Base-by-base conservation (phyloP, 2,797 vertebrate genomes). In the Mormyrus hasselquistii region DNA sequence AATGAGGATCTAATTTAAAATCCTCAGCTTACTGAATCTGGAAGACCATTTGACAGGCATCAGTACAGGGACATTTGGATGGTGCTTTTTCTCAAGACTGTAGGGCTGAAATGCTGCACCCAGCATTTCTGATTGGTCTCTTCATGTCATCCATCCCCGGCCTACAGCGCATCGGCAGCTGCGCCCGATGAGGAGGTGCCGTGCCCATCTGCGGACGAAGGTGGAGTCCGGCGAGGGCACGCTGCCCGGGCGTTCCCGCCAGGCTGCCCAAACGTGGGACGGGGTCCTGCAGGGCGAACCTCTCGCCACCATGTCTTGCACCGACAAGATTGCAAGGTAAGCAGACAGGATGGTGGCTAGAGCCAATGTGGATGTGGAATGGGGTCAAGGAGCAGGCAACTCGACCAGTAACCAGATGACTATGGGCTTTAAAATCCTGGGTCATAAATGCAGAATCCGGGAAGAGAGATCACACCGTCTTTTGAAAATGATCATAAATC, bases 311-410 rank as follows among this genome's bases (percentile, higher is more conserved):
- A 97, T 98, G 97, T 98, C 98, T 91, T 99, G 98, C 92, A 98
- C 97, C 0, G 98, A 99, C 95, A 99, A 99, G 94, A 96, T 99
- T 0, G 96, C 97, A 92, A 98, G 97, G 98, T 98, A 93, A 92
- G 93, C 89, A 19, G 86, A n/a, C 14, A 6, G 76, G 29, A 3
- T 14, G 14, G 19, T 65, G 55, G 52, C 25, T 41, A 55, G 34
- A 1, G 29, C 12, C 10, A 50, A 2, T 34, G 84, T 2, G 0
- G 84, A 52, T 55, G 50, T 52, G 10, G 84, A 25, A 14, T 7
- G 10, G 50, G 3, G 22, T 52, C 47, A 85, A 49, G 83, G 82
- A 84, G 82, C 82, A 52, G 47, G 82, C 3, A 84, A 12, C 82
- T 22, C 12, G 9, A 44, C 47, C 52, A 50, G 10, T 25, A 4